Evolutionary conservation across 2,113 vertebrate species (phyloP), one percentile per base, ranked within the genome.

Genomic region (Sturnira hondurensis): DNA sequence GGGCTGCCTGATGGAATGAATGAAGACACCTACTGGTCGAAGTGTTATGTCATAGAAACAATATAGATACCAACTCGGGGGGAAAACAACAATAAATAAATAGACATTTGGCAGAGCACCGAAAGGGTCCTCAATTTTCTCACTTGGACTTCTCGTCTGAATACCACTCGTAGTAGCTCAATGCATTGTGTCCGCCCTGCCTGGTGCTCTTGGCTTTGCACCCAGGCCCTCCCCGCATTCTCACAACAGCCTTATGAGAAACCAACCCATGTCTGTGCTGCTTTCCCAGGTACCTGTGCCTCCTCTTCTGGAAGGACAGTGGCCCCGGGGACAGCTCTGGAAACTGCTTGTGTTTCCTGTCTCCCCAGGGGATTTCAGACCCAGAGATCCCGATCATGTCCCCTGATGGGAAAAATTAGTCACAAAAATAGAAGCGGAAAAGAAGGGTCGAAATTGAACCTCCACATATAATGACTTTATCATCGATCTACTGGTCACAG

Each of bases 341-440:
- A 58, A 92, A 50, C 45, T 38, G 16, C 54, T n/a, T 45, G 17
- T 17, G 11, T 70, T 96, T 47, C n/a, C 22, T 13, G 10, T 82
- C 10, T 78, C 28, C 56, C 56, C 9, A 73, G 76, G 82, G 50
- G 24, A 91, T 77, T 82, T 95, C 33, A 83, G 43, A 58, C 61
- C 61, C 45, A 47, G 65, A 56, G 31, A 85, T 63, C 26, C 93
- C 0, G 1, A 24, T 92, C 22, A 2, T 41, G n/a, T 61, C 47
- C 36, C 80, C 47, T 78, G 38, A 36, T 82, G 33, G 90, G 22
- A 78, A 89, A 91, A 88, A 89, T 17, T 26, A 43, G 47, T 90
- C 67, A 54, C 47, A 74, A 73, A 96, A 95, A 80, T 58, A 96
- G 96, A 92, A 78, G 41, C 0, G 1, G 71, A 80, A 93, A 83